Evolutionary conservation across 2,113 vertebrate genomes (phyloP).

Genomic region (Piaya cayana): DNA sequence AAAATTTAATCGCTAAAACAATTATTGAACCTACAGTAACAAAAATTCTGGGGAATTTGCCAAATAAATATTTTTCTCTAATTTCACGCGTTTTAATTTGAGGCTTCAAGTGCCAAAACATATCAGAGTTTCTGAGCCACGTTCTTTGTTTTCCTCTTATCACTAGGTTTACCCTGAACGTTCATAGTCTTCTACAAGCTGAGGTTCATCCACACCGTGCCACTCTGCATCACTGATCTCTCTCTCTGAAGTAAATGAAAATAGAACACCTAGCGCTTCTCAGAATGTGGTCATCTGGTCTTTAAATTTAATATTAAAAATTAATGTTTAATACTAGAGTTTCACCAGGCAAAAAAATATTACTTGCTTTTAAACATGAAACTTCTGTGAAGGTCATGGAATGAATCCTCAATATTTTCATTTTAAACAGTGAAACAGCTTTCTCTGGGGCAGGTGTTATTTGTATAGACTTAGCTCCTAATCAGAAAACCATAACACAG

Average conservation of each 20-base stretch:
- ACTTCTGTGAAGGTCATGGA: background rate
- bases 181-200: background rate
- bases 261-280: background rate
- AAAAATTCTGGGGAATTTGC: background rate
- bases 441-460: background rate
- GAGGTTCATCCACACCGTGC: background rate
- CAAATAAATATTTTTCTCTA: background rate
- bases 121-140: background rate
- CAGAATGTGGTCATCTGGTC: background rate
- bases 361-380: background rate
- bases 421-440: background rate
- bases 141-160: conserved; percentile 30
- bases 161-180: conserved; percentile 21
- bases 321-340: background rate
- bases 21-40: background rate
- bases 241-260: background rate
- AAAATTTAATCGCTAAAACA: background rate
- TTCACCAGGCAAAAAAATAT: background rate
- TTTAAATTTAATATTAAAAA: background rate
- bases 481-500: background rate
- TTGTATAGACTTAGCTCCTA: background rate
- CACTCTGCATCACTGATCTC: background rate
- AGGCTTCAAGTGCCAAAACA: conserved; percentile 2
- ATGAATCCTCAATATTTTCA: background rate
- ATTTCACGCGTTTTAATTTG: background rate